Evolutionary conservation across 2,888 invertebrate species (phyloP), one percentile per base, ranked within the genome.

Genomic region (Gasteruption jaculator): DNA sequence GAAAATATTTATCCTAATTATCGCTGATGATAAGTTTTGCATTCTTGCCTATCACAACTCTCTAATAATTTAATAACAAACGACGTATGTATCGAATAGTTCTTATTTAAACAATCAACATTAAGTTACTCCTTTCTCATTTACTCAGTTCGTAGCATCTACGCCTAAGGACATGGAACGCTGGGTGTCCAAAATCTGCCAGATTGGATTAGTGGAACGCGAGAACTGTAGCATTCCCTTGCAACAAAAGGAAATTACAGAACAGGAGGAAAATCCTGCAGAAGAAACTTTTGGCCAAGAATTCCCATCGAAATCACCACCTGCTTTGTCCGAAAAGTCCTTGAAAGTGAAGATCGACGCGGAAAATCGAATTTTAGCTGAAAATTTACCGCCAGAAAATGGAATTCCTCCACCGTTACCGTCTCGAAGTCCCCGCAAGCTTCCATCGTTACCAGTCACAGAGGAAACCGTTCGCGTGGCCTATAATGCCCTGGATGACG

Each of bases 131-230:
- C 31, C 14, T 41, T 25, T 25, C 4, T 24, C 47, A 11, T 15
- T 14, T 32, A 8, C 3, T 4, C 49, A 68, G 57, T 70, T 71
- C 18, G 50, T 63, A 7, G 68, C 68, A 1, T 58, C 49, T 14
- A 56, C 49, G 7, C 54, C 58, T 0, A 59, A 58, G 22, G 68
- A 71, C 14, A 70, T 67, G 71, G 56, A 60, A 11, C 61, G 66
- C n/a, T 71, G 71, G 71, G 45, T 68, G 3, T 42, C 52, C 4
- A 57, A 57, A 2, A 60, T 68, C 32, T 52, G 49, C 20, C 49
- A 54, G 5, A 39, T 56, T 3, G 43, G 41, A 8, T 27, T 29
- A 14, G 44, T 24, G 7, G 45, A 48, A 3, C 48, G 35, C 2
- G 45, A 47, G 18, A 29, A 34, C n/a, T n/a, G n/a, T n/a, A n/a